Evolutionary conservation across 2,888 invertebrate species (phyloP), one percentile per base, ranked within the genome.

Genomic region (Mythimna impura): DNA sequence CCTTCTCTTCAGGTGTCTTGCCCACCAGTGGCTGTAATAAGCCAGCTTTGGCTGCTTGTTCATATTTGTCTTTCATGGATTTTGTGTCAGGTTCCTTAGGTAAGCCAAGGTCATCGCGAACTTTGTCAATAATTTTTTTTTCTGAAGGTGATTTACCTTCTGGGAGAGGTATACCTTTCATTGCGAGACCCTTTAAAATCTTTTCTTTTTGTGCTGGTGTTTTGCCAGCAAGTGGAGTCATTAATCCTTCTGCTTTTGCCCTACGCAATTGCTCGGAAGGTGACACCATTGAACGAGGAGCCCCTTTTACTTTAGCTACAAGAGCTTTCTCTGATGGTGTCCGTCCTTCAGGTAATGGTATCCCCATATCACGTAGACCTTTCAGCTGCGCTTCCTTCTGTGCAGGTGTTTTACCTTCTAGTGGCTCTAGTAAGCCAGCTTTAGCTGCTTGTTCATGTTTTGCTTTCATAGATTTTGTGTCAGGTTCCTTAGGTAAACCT

Each of bases 341-440:
- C 52, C 84, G 70, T 17, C 88, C 89, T 76, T 87, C 87, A 0
- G 90, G 90, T 2, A 90, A 68, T 5, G 88, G 84, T 63, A 52
- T 86, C 40, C 12, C 89, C 87, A 68, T 78, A 57, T 58, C 80
- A 72, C 8, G 78, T 83, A 87, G 73, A n/a, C 76, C 81, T 66
- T 66, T 80, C 10, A 91, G 66, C 36, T 78, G 80, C 1, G 72
- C 82, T 71, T 85, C 84, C 70, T 89, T 89, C 62, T 88, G 76
- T 61, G 71, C 75, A 3, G 79, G 71, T 4, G 84, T 65, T 60
- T 86, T 87, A 1, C 84, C 85, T 70, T 76, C 73, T 4, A 88
- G 20, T 30, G 86, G 87, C 3, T 82, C 82, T 1, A 86, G 36
- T 2, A 86, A 61, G 5, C 84, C 85, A 4, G 84, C 79, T 25